Evolutionary conservation across 2,888 invertebrate genomes (phyloP).

Genomic region (Agapetus fuscipes): DNA sequence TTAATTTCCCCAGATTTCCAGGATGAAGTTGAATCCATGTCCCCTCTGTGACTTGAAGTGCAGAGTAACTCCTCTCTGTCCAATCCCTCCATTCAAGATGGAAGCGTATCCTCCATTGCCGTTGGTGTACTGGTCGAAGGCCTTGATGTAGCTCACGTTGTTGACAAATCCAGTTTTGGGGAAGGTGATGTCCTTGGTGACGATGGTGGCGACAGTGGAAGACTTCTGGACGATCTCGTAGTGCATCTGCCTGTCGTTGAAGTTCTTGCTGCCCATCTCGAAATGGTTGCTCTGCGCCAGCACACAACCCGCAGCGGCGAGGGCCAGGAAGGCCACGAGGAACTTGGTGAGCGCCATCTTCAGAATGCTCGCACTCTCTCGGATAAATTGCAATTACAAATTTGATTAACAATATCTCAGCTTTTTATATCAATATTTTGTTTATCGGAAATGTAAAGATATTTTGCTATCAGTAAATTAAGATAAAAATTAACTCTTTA

Average conservation of each 20-base stretch:
- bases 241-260: constrained; percentile 22
- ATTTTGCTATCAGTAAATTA: too few relatives aligned
- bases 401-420: too few relatives aligned
- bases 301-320: constrained; percentile 15
- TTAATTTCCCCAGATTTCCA: constrained; percentile 31
- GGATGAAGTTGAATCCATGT: constrained; percentile 33
- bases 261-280: constrained; percentile 21
- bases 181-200: constrained; percentile 23
- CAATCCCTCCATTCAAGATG: constrained; percentile 33
- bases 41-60: constrained; percentile 36
- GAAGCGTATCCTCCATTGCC: constrained; percentile 36
- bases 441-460: too few relatives aligned
- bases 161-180: constrained; percentile 17
- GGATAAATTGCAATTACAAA: too few relatives aligned
- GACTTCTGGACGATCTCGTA: constrained; percentile 24
- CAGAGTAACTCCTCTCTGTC: constrained; percentile 27
- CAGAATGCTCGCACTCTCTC: too few relatives aligned
- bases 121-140: constrained; percentile 32
- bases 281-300: constrained; percentile 23
- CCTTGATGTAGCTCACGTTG: constrained; percentile 30
- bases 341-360: not conserved
- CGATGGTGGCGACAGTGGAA: constrained; percentile 25
- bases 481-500: too few relatives aligned
- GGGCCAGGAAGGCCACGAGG: constrained; percentile 6
- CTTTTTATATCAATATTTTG: too few relatives aligned